Evolutionary conservation across 2,113 vertebrate genomes (phyloP).

Genomic region (Marmota flaviventris): DNA sequence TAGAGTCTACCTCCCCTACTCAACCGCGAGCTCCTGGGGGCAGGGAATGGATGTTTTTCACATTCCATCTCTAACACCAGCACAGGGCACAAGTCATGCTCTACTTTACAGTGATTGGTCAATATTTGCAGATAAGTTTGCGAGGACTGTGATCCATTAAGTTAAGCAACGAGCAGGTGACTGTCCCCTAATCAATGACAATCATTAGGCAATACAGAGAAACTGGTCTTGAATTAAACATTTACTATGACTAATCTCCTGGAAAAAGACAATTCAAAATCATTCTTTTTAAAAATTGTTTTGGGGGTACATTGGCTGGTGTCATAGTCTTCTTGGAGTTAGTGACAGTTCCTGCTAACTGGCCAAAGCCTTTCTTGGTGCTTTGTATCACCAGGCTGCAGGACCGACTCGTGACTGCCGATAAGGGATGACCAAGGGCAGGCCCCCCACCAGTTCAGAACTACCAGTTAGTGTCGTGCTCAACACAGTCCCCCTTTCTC

Average conservation of each 20-base stretch:
- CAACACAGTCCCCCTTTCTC: background rate
- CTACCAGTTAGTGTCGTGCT: background rate
- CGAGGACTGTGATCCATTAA: background rate
- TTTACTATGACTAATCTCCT: background rate
- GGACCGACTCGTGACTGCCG: background rate
- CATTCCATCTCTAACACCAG: background rate
- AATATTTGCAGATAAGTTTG: background rate
- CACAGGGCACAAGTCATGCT: background rate
- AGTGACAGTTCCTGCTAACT: background rate
- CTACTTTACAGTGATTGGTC: too few relatives aligned
- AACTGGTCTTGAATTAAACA: constrained; percentile 10
- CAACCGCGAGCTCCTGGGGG: background rate
- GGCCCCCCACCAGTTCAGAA: background rate
- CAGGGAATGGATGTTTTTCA: background rate
- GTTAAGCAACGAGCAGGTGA: background rate
- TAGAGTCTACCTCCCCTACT: background rate
- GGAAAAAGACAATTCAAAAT: background rate
- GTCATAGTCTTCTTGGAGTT: background rate
- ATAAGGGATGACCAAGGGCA: background rate
- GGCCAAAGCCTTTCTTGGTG: background rate
- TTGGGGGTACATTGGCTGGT: background rate
- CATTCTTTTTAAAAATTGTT: background rate
- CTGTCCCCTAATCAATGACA: background rate
- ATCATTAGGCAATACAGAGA: background rate
- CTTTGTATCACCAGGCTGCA: background rate